Base-by-base conservation (phyloP, 2,888 invertebrate genomes). In the Caenorhabditis zanzibari region DNA sequence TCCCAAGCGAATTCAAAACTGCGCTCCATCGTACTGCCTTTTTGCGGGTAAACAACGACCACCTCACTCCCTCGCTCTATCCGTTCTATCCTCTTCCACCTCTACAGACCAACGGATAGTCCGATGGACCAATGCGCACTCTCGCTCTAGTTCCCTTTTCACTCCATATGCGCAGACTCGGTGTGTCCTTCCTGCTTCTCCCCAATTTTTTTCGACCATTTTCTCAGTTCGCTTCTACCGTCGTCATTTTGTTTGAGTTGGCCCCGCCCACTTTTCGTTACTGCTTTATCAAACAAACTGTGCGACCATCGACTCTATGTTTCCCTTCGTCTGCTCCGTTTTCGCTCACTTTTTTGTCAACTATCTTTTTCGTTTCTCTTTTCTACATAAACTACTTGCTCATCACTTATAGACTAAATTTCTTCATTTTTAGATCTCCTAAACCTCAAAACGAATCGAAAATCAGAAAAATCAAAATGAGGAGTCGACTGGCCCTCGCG, bases 231-330 rank as follows among this genome's bases (percentile, higher is more conserved):
- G 22, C 22, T 75, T 26, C 19, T 19, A n/a, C 47, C 52, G 41
- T 68, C 61, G 59, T 77, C 71, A 49, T 14, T 64, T 38, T 56
- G 38, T 22, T 24, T 26, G 47, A 71, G 38, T 22, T 28, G n/a
- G 22, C 72, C 38, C 79, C 69, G 59, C 77, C 77, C 69, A 58
- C 76, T 76, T 59, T 63, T 52, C 49, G 38, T 59, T 69, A 77
- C 77, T 71, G 69, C 69, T 77, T 77, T 77, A 77, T 77, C 77
- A 77, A 77, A 77, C 77, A 77, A 77, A 77, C 69, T 61, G 69
- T 76, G 69, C 73, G 59, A 58, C 80, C 49, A 54, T 16, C 61
- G 52, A 22, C 52, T 54, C 66, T 80, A 69, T 61, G 61, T 81
- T 64, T 73, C 68, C 56, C 73, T 74, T 68, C 54, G 66, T 69